A percentile compares a stretch with the other conserved stretches of the same genome.
phyloP scores from a whole-genome alignment of 1,140 invertebrate genomes.

The Drosophila biarmipes region DNA sequence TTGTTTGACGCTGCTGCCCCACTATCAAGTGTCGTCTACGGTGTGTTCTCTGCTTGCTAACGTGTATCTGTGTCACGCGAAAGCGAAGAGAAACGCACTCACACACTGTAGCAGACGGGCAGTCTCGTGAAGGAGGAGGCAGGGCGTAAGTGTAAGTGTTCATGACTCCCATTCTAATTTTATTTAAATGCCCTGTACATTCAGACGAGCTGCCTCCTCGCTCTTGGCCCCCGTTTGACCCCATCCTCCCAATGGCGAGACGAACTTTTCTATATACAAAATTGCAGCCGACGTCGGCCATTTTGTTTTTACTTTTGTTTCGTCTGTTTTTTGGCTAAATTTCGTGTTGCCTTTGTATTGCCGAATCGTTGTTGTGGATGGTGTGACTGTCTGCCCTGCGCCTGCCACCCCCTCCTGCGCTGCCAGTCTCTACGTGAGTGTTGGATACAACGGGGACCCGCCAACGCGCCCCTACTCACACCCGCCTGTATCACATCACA shows the following conservation, averaged over 20 bases:
- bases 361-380: slow-evolving; percentile 38
- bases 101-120: slow-evolving; percentile 8
- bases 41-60: slow-evolving; percentile 34
- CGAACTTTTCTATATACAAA: slow-evolving; percentile 58
- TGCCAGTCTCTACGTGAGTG: slow-evolving; percentile 11
- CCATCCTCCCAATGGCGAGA: slow-evolving; percentile 47
- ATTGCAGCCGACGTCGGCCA: slow-evolving; percentile 74
- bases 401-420: slow-evolving; percentile 52
- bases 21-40: slow-evolving; percentile 44
- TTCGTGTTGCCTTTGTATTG: slow-evolving; percentile 44
- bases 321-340: slow-evolving; percentile 47
- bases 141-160: slow-evolving; percentile 46
- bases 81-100: slow-evolving; percentile 60
- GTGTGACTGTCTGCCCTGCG: slow-evolving; percentile 57
- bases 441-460: slow-evolving; percentile 21
- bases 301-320: slow-evolving; percentile 71
- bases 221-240: slow-evolving; percentile 4
- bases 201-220: slow-evolving; percentile 16
- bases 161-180: slow-evolving; percentile 78
- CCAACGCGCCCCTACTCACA: slow-evolving; percentile 25
- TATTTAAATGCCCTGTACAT: slow-evolving; percentile 55
- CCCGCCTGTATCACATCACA: slow-evolving; percentile 32
- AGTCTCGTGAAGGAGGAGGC: background rate
- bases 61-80: slow-evolving; percentile 72
- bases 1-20: slow-evolving; percentile 1